phyloP scores from a whole-genome alignment of 2,797 vertebrate genomes.

The Poeciliopsis infans region DNA sequence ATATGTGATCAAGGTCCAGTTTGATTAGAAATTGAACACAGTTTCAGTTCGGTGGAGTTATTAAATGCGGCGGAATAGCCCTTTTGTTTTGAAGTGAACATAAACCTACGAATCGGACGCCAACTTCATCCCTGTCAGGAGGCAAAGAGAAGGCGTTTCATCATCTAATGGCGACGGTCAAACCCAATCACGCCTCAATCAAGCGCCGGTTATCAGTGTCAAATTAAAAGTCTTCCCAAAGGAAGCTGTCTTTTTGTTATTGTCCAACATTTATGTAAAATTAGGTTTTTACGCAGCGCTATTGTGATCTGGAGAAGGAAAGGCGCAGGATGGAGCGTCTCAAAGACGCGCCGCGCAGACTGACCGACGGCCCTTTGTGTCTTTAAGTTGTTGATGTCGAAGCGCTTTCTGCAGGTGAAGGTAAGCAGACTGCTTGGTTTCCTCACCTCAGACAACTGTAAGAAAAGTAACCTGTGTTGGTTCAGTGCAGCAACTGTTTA shows the following conservation, averaged over 20 bases:
- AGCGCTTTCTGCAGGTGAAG: constrained; percentile 39
- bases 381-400: constrained; percentile 58
- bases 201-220: constrained; percentile 61
- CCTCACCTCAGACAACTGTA: not conserved
- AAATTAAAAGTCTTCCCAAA: constrained; percentile 71
- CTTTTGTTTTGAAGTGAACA: not conserved
- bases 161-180: constrained; percentile 51
- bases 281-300: not conserved
- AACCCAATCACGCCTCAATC: constrained; percentile 28
- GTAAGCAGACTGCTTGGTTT: constrained; percentile 35
- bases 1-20: not conserved
- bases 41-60: not conserved
- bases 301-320: not conserved
- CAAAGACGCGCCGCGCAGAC: not conserved
- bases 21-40: not conserved
- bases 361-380: constrained; percentile 34
- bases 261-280: not conserved
- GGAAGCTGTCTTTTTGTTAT: not conserved
- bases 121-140: not conserved
- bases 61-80: not conserved
- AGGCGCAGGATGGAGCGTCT: not conserved
- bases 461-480: not conserved
- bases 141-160: not conserved
- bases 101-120: not conserved
- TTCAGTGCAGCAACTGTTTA: not conserved